Conservation (phyloP, 2,113 vertebrate genomes). For the Redunca redunca region DNA sequence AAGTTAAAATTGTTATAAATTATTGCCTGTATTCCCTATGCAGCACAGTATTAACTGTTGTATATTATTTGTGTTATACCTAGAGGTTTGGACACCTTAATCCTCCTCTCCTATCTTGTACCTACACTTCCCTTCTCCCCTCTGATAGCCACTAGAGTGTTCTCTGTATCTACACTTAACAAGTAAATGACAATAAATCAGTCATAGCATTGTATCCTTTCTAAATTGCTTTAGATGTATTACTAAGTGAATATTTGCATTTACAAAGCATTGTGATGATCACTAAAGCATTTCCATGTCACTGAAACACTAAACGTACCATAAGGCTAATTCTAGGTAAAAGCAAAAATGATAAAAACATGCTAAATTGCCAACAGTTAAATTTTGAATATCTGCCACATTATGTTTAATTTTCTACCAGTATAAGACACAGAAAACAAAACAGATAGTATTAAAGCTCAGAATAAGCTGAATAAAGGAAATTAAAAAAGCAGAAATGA, state of each 20-base stretch:
- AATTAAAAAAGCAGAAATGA: not conserved
- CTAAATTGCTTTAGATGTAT: constrained; percentile 58
- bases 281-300: constrained; percentile 63
- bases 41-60: not conserved
- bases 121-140: not conserved
- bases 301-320: constrained; percentile 48
- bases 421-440: not conserved
- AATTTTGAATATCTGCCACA: not conserved
- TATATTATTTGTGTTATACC: not conserved
- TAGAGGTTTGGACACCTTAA: not conserved
- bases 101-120: not conserved
- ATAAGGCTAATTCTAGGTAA: constrained; percentile 62
- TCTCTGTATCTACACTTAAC: not conserved
- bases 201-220: constrained; percentile 34
- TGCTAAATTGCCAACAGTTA: constrained; percentile 33
- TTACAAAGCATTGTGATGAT: constrained; percentile 50
- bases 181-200: not conserved
- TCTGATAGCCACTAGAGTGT: not conserved
- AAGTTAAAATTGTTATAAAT: not conserved
- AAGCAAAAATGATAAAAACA: constrained; percentile 59
- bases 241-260: constrained; percentile 60
- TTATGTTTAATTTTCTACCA: not conserved
- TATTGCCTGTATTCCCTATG: not conserved
- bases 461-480: not conserved
- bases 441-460: not conserved